Conservation (phyloP, 2,113 vertebrate genomes). For the Ginglymostoma cirratum region DNA sequence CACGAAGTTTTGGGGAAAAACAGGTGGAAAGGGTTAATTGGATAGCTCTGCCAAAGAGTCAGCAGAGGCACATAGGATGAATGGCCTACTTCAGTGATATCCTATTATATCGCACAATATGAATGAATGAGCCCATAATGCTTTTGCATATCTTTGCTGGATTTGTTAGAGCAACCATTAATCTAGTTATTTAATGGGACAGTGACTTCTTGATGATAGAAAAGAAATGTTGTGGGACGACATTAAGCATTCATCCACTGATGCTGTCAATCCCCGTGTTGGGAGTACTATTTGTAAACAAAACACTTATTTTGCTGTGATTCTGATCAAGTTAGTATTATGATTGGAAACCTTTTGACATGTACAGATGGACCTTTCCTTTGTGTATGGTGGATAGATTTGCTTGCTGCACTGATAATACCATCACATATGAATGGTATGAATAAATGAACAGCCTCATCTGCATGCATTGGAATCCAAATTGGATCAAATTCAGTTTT, state of each 20-base stretch:
- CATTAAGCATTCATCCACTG: background rate
- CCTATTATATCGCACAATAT: background rate
- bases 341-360: background rate
- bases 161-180: background rate
- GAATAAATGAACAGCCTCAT: slow-evolving; percentile 27
- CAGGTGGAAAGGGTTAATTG: background rate
- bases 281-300: background rate
- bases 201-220: background rate
- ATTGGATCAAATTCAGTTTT: slow-evolving; percentile 28
- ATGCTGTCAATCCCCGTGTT: background rate
- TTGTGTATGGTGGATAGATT: background rate
- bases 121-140: background rate
- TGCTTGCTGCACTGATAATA: background rate
- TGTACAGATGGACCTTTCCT: background rate
- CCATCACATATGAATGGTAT: background rate
- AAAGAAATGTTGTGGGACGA: background rate
- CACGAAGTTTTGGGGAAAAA: background rate
- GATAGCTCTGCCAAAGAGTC: background rate
- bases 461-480: slow-evolving; percentile 29
- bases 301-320: background rate
- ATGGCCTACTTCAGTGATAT: background rate
- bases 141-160: background rate
- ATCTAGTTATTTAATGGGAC: background rate
- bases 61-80: background rate
- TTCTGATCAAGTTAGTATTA: background rate